Evolutionary conservation across 2,797 vertebrate species (phyloP).

Genomic region (Nasua narica): DNA sequence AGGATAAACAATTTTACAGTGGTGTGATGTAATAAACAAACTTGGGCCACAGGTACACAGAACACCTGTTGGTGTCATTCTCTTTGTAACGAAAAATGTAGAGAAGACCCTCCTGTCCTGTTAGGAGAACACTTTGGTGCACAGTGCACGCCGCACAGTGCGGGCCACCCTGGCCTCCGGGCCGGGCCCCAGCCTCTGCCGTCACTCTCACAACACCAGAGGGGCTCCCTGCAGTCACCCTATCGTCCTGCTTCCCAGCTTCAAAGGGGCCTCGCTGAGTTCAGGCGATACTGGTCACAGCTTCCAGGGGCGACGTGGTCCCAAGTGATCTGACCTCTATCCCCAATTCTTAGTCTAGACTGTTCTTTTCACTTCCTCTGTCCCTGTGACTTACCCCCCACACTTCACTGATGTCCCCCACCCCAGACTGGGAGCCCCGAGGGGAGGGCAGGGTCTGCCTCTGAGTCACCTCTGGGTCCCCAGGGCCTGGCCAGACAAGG

Average conservation of each 20-base stretch:
- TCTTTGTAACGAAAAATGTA: background rate
- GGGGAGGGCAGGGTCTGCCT: background rate
- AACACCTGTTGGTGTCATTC: background rate
- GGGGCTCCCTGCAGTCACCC: background rate
- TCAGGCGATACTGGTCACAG: background rate
- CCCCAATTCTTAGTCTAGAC: background rate
- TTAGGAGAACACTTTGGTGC: background rate
- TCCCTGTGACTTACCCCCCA: accelerated
- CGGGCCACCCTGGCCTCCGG: background rate
- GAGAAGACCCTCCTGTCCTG: accelerated
- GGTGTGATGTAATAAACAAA: too few relatives aligned
- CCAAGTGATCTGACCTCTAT: accelerated
- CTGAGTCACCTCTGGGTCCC: background rate
- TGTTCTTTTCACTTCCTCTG: background rate
- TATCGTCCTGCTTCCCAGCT: background rate
- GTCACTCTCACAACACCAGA: background rate
- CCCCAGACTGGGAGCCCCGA: accelerated
- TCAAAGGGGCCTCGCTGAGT: background rate
- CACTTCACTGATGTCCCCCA: too few relatives aligned
- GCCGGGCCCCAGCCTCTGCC: too few relatives aligned
- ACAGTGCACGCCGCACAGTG: accelerated
- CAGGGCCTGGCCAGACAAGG: background rate
- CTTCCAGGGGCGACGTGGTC: background rate
- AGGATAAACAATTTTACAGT: background rate
- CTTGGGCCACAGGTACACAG: accelerated